Base-by-base conservation (phyloP, 2,888 invertebrate genomes). In the Amphipoea oculea region DNA sequence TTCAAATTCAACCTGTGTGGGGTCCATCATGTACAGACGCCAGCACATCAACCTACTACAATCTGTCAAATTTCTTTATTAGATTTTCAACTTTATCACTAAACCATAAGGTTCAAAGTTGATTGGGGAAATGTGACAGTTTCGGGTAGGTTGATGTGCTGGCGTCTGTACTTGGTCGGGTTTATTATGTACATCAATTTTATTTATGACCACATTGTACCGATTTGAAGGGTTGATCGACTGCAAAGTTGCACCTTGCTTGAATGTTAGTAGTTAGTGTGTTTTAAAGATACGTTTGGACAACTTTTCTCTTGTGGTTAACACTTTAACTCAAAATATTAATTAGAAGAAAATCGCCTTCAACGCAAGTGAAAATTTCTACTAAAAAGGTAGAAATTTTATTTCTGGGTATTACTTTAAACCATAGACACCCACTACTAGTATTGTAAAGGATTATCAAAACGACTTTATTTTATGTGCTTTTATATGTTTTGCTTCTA, bases 361-460 rank as follows among this genome's bases (percentile, higher is more conserved):
- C 1, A 60, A 17, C 9, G 60, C 17, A 29, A 2, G 12, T 36
- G 5, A n/a, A 2, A 23, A 54, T 69, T 78, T 62, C 73, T 86
- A 60, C 84, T 36, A 67, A 36, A 67, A 14, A 14, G 57, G 42
- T n/a, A 60, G 42, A 75, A 54, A 40, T 57, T 62, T 69, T 42
- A 66, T 76, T 65, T 42, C 45, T 20, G 5, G 70, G 81, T 70
- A 88, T 65, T 74, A 80, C 71, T 79, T 36, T 67, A 11, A 60
- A 72, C 76, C 88, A 88, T 83, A 87, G 80, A 84, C 70, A 78
- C 6, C 0, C 0, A 42, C 1, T 60, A 48, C 57, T n/a, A 72
- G 63, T 74, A 29, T 23, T 48, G 0, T 40, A 23, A 54, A 45
- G 4, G 4, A 45, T 42, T 12, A 7, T 17, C 4, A 23, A 74